These are phyloP conservation scores for Gnathonemus echidnorhynchus DNA, from an alignment of 2,113 vertebrate species.

Conservation along the genomic window DNA sequence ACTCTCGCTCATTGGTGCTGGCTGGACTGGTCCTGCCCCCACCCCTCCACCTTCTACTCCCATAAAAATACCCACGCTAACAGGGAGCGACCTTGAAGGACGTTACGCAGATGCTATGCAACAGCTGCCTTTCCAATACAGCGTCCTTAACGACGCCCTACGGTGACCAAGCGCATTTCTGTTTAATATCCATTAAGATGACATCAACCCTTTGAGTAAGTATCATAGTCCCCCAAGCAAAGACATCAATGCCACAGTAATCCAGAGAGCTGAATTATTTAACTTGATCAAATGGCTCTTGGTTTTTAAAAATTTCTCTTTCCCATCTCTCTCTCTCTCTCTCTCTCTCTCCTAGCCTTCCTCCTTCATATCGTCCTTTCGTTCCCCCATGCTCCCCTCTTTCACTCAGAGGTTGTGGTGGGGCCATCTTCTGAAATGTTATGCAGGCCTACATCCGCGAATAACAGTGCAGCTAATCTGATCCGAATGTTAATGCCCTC, in stretches of 20 bases:
- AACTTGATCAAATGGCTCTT: not conserved
- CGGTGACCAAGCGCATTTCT: not conserved
- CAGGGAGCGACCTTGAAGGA: not conserved
- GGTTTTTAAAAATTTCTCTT: not conserved
- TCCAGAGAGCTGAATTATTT: slow-evolving; percentile 12
- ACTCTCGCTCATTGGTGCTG: not conserved
- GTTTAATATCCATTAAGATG: slow-evolving; percentile 19
- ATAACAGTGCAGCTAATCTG: not conserved
- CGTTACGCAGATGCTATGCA: not conserved
- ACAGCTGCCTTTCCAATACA: not conserved
- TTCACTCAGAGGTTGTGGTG: not conserved
- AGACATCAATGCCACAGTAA: slow-evolving; percentile 5
- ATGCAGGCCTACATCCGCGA: not conserved
- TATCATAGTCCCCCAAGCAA: not conserved
- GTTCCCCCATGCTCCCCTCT: not conserved
- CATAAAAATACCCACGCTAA: not conserved
- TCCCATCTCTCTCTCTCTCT: not conserved
- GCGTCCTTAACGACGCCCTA: not conserved
- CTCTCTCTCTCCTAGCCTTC: not conserved
- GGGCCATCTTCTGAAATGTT: not conserved
- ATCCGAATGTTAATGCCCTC: not conserved
- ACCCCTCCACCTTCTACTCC: not conserved
- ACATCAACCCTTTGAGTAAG: not conserved
- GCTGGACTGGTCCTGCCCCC: not conserved
- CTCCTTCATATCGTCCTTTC: not conserved